Conservation (phyloP, 2,888 invertebrate species). For the Mesorhabditis sp. region DNA sequence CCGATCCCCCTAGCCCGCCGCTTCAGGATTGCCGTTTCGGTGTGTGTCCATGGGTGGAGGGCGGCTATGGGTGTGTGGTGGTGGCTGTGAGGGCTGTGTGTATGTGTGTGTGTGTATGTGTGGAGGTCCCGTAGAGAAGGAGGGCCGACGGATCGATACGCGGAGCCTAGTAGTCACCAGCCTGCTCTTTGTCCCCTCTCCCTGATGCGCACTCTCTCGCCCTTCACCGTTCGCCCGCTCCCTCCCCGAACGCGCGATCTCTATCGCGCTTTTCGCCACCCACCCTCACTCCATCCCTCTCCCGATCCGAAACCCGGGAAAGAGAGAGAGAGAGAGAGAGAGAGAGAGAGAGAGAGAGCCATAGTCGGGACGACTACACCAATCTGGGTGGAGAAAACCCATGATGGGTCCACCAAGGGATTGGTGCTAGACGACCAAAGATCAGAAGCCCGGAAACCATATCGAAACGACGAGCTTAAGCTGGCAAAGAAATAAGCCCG, state of each 20-base stretch:
- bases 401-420: neutral
- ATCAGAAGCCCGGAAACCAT: too few species aligned
- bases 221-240: too few species aligned
- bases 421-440: too few species aligned
- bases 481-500: too few species aligned
- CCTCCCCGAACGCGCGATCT: neutral
- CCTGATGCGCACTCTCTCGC: too few species aligned
- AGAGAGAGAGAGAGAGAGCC: conserved; percentile 11
- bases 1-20: neutral
- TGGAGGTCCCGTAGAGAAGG: conserved; percentile 10
- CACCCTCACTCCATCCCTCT: conserved; percentile 8
- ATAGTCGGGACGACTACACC: neutral
- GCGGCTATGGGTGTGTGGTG: conserved; percentile 13
- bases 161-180: conserved; percentile 23
- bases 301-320: conserved; percentile 10
- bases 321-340: conserved; percentile 16
- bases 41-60: conserved; percentile 14
- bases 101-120: conserved; percentile 10
- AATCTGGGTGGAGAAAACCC: neutral
- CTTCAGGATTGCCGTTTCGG: conserved; percentile 9
- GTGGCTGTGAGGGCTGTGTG: conserved; percentile 6
- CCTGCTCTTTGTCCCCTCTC: too few species aligned
- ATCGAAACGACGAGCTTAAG: too few species aligned
- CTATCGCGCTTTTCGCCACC: conserved; percentile 12
- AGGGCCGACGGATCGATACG: neutral